Evolutionary conservation across 2,888 invertebrate species (phyloP).

Genomic region (Drosophila melanosoma): DNA sequence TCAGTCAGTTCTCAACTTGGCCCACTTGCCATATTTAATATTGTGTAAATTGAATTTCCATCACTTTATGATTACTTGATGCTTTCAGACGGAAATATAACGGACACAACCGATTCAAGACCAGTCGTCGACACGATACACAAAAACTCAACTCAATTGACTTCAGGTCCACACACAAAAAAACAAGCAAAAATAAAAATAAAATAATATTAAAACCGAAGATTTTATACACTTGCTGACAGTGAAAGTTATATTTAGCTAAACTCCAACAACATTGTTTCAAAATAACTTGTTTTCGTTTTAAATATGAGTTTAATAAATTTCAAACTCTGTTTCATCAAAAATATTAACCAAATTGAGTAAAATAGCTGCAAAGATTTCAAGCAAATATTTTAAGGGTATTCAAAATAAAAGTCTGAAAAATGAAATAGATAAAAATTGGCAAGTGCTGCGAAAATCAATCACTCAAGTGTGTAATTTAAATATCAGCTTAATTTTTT

Average conservation of each 20-base stretch:
- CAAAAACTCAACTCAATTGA: slow-evolving; percentile 35
- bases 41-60: slow-evolving; percentile 82
- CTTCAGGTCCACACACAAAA: slow-evolving; percentile 2
- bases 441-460: slow-evolving; percentile 3
- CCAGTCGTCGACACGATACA: slow-evolving; percentile 18
- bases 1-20: slow-evolving; percentile 26
- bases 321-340: background rate
- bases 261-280: background rate
- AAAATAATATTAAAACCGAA: background rate
- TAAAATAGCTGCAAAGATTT: background rate
- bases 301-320: background rate
- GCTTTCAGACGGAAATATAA: slow-evolving; percentile 69
- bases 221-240: background rate
- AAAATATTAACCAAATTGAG: background rate
- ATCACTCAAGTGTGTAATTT: slow-evolving; percentile 39
- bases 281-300: background rate
- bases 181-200: background rate
- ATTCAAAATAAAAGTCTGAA: background rate
- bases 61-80: slow-evolving; percentile 81
- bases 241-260: background rate
- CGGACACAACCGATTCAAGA: slow-evolving; percentile 18
- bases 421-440: background rate
- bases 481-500: slow-evolving; percentile 25
- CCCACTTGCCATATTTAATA: slow-evolving; percentile 75
- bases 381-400: background rate